Evolutionary conservation across 2,888 invertebrate genomes (phyloP).

Genomic region (Nomada flava): DNA sequence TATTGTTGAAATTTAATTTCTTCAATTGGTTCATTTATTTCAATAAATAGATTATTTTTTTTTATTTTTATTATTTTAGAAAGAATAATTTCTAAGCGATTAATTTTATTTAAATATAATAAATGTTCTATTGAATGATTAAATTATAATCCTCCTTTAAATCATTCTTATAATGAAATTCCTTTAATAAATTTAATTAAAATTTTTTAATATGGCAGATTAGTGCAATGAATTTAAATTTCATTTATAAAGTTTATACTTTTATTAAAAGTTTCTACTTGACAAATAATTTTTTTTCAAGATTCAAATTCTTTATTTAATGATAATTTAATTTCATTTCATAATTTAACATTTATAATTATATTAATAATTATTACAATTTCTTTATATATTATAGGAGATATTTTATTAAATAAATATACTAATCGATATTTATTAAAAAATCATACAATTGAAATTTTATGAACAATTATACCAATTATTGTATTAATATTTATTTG

Average conservation of each 20-base stretch:
- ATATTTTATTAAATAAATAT: conserved; percentile 30
- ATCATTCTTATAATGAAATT: neutral
- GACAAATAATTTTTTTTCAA: conserved; percentile 1
- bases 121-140: neutral
- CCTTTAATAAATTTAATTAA: neutral
- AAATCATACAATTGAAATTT: neutral
- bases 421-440: conserved; percentile 2
- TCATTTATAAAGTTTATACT: neutral
- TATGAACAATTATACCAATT: conserved; percentile 82
- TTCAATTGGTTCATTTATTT: conserved; percentile 76
- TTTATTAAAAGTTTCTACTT: conserved; percentile 17
- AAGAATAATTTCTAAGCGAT: conserved; percentile 80
- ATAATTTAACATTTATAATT: conserved; percentile 11
- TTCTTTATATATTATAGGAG: conserved; percentile 81
- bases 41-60: conserved; percentile 66
- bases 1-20: conserved; percentile 25
- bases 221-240: conserved; percentile 14
- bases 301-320: neutral
- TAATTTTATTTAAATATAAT: conserved; percentile 19
- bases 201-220: conserved; percentile 17
- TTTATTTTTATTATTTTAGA: conserved; percentile 91
- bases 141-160: neutral
- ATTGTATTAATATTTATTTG: conserved; percentile 88
- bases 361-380: conserved; percentile 27
- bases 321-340: conserved; percentile 5